Evolutionary conservation across 2,888 invertebrate species (phyloP), one percentile per base, ranked within the genome.

Genomic region (Polydesmus complanatus): DNA sequence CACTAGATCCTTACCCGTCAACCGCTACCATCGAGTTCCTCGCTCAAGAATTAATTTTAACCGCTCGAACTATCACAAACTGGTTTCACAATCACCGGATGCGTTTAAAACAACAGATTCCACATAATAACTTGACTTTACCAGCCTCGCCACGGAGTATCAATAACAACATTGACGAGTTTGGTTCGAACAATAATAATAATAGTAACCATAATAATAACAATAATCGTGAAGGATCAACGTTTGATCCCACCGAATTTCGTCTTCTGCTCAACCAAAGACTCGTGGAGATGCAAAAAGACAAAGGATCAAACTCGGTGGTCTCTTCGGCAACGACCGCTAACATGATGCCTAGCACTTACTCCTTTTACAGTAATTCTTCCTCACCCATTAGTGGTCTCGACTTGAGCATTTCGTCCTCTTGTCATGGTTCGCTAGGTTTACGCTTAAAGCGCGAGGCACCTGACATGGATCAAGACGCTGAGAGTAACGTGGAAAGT

Each of bases 61-160:
- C 93, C 3, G 87, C 94, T 57, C 81, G 97, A 67, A 97, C 97
- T 60, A 96, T 99, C 70, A 95, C 95, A 64, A 98, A 98, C 76
- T 98, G 98, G 98, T 98, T 98, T 80, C 97, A 98, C 80, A 98
- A 98, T 74, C 96, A 98, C 74, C 84, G 98, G 69, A 98, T 98
- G 93, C 82, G 98, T 65, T 82, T 94, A 72, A 96, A 96, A 76
- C 90, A 91, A 72, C 88, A 89, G 51, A 60, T 62, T 27, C 62
- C 66, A 25, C 62, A 61, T 58, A 56, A 57, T 25, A 8, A 62
- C 21, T 11, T 37, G 23, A 18, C 57, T n/a, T 2, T 60, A 2
- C 27, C 57, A 23, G 47, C 59, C 2, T 55, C 62, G 26, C 58
- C 62, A 58, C 88, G 89, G 57, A 83, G 85, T 61, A 58, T 65